Evolutionary conservation across 2,113 vertebrate genomes (phyloP).

Genomic region (Lathamus discolor): DNA sequence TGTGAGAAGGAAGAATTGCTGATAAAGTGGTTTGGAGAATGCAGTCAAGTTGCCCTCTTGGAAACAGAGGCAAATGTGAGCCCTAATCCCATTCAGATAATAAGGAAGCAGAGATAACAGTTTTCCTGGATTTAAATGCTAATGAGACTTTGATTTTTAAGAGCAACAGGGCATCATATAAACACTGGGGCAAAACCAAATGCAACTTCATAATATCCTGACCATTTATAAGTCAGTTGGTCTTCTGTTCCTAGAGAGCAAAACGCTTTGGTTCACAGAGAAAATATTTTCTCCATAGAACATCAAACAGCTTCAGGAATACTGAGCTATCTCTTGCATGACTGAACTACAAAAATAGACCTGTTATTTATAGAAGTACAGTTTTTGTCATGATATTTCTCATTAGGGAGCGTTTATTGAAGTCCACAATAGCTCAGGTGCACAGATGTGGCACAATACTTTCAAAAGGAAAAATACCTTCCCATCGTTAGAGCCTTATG

Average conservation of each 20-base stretch:
- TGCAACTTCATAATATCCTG: not conserved
- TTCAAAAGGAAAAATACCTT: not conserved
- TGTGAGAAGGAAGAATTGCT: not conserved
- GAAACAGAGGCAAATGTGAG: not conserved
- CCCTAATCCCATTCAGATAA: not conserved
- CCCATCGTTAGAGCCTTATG: not conserved
- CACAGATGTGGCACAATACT: not conserved
- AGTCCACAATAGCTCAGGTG: not conserved
- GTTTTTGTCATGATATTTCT: not conserved
- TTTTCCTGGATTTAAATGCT: not conserved
- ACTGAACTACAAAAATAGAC: not conserved
- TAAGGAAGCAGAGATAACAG: not conserved
- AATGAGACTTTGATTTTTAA: not conserved
- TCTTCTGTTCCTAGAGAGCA: not conserved
- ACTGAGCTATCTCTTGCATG: not conserved
- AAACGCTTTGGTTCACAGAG: not conserved
- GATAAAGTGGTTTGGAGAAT: not conserved
- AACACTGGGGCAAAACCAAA: rapidly evolving
- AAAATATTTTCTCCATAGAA: not conserved
- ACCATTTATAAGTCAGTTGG: not conserved
- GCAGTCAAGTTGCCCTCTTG: not conserved
- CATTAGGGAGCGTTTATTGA: not conserved
- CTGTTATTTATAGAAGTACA: not conserved
- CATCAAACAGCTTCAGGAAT: not conserved
- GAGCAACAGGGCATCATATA: not conserved